Conservation (phyloP, 2,888 invertebrate genomes). For the Microplitis manilae region DNA sequence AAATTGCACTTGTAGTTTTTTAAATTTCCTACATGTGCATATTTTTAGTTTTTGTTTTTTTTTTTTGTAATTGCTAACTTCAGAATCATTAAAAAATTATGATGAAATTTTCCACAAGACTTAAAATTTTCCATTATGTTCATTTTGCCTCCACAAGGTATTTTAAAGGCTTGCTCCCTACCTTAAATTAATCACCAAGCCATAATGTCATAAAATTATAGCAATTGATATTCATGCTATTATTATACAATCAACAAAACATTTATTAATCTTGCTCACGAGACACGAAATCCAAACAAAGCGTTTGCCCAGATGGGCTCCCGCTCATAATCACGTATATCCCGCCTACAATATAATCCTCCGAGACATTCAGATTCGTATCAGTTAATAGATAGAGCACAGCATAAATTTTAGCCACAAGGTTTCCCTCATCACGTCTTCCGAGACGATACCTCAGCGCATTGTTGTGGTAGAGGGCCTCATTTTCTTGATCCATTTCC, state of each 20-base stretch:
- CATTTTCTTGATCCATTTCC: slow-evolving; percentile 21
- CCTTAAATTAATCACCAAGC: not conserved
- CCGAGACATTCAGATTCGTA: not conserved
- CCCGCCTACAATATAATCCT: not conserved
- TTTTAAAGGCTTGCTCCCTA: no score
- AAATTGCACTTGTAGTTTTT: no score
- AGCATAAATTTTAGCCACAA: not conserved
- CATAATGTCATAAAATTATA: not conserved
- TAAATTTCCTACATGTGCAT: no score
- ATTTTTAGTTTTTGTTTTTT: no score
- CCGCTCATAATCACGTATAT: not conserved
- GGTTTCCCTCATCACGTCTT: not conserved
- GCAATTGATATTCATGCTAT: not conserved
- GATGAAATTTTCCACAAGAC: no score
- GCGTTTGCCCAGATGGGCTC: not conserved
- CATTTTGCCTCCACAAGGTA: no score
- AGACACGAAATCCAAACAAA: not conserved
- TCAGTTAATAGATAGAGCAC: not conserved
- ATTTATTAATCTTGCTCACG: not conserved
- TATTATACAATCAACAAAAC: not conserved
- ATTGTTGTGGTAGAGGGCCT: not conserved
- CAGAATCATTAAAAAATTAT: no score
- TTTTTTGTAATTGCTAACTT: no score
- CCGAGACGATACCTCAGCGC: not conserved
- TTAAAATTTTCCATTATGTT: no score